phyloP scores from a whole-genome alignment of 2,113 vertebrate genomes.

The Tragulus kanchil region DNA sequence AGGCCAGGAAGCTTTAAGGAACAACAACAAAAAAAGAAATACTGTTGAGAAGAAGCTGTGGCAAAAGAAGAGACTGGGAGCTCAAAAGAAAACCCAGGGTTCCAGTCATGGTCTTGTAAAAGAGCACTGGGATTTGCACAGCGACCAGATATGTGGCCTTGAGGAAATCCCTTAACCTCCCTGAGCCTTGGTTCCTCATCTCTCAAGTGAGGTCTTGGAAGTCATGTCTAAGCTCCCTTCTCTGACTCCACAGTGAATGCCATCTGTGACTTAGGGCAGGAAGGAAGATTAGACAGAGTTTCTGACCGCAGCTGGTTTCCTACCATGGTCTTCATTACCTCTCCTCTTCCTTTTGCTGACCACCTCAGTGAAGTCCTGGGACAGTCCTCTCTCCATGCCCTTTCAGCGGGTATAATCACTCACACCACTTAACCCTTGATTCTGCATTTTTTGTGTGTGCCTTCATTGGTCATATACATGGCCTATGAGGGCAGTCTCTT shows the following conservation, averaged over 20 bases:
- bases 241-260: not conserved
- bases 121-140: not conserved
- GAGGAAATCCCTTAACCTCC: not conserved
- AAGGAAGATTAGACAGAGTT: not conserved
- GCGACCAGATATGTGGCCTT: not conserved
- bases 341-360: not conserved
- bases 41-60: not conserved
- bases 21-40: not conserved
- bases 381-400: not conserved
- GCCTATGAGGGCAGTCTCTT: not conserved
- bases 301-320: not conserved
- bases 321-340: fast-evolving
- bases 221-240: not conserved
- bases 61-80: not conserved
- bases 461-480: not conserved
- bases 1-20: not conserved
- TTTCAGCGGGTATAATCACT: too few species aligned
- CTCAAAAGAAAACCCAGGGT: not conserved
- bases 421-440: fast-evolving
- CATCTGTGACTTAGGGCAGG: not conserved
- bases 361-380: not conserved
- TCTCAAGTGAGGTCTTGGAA: not conserved
- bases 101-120: fast-evolving
- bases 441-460: not conserved
- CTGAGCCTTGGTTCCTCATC: not conserved